Base-by-base conservation (phyloP, 1,140 invertebrate genomes). In the Drosophila sp. region DNA sequence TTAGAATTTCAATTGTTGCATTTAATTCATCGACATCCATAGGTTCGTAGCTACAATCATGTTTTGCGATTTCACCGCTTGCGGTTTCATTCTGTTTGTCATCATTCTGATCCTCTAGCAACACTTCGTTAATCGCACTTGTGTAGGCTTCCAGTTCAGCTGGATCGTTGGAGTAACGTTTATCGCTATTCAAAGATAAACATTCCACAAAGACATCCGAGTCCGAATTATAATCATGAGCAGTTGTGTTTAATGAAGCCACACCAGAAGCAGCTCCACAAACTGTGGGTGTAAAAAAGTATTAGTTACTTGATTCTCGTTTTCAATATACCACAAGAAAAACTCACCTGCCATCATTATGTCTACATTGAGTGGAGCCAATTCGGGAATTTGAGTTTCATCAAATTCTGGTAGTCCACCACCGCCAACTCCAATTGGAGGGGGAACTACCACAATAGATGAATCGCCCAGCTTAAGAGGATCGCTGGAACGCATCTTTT, bases 11-110 rank as follows among this genome's bases (percentile, higher is more conserved):
- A 72, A 90, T 86, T 44, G 90, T 84, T 10, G 74, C 84, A 57
- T 80, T 79, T 23, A 90, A 65, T 29, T 86, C 83, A 72, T 91
- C 90, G 29, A 91, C 72, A 80, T 91, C 90, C 90, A 91, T 91
- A 3, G 90, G 85, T 56, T 91, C 90, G 38, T 74, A 87, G 56
- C 76, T 83, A 1, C 70, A 32, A 40, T 84, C 65, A 56, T 63
- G 55, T 47, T 63, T 30, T n/a, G 41, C 8, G 23, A 41, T 69
- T 0, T 67, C 79, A 23, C 17, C 44, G 6, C 64, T 66, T 32
- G 87, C 10, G 1, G 73, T 74, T 38, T 76, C 66, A n/a, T 55
- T 33, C 7, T 77, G 66, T 50, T 87, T 50, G 3, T 23, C 25
- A 25, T 10, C 25, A 10, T 50, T 2, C 23, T 50, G 44, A 2